These are phyloP conservation scores for Copidosoma floridanum DNA, from an alignment of 1,140 invertebrate species.

Conservation along the genomic window DNA sequence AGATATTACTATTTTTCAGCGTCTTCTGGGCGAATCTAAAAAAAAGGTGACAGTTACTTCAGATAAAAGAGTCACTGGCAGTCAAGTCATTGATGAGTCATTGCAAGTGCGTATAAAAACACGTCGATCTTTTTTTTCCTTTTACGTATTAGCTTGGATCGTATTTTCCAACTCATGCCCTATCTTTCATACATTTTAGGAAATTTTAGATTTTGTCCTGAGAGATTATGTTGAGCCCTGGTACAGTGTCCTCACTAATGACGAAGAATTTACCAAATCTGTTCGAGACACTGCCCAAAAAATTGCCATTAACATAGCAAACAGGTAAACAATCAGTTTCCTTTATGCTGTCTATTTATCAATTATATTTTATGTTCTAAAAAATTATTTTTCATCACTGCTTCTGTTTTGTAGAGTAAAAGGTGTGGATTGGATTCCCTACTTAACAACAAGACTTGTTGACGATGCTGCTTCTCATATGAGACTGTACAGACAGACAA, in stretches of 20 bases:
- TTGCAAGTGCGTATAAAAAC: slow-evolving; percentile 59
- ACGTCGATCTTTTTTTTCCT: no score
- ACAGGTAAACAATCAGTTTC: slow-evolving; percentile 50
- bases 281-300: slow-evolving; percentile 60
- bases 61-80: slow-evolving; percentile 64
- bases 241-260: slow-evolving; percentile 63
- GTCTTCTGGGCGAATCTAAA: slow-evolving; percentile 43
- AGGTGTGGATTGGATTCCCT: slow-evolving; percentile 85
- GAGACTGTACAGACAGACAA: slow-evolving; percentile 74
- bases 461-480: slow-evolving; percentile 89
- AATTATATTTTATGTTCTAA: neutral
- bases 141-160: no score
- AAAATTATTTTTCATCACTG: no score
- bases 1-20: slow-evolving; percentile 33
- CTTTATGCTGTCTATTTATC: neutral
- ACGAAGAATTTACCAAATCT: slow-evolving; percentile 59
- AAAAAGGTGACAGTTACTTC: slow-evolving; percentile 51
- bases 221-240: slow-evolving; percentile 79
- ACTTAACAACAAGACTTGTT: slow-evolving; percentile 80
- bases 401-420: slow-evolving; percentile 72
- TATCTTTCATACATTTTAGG: slow-evolving; percentile 46
- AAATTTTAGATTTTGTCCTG: slow-evolving; percentile 72
- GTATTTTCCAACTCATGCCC: no score
- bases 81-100: slow-evolving; percentile 69
- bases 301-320: slow-evolving; percentile 61